Evolutionary conservation across 2,888 invertebrate genomes (phyloP).

Genomic region (Eutolmus rufibarbis): DNA sequence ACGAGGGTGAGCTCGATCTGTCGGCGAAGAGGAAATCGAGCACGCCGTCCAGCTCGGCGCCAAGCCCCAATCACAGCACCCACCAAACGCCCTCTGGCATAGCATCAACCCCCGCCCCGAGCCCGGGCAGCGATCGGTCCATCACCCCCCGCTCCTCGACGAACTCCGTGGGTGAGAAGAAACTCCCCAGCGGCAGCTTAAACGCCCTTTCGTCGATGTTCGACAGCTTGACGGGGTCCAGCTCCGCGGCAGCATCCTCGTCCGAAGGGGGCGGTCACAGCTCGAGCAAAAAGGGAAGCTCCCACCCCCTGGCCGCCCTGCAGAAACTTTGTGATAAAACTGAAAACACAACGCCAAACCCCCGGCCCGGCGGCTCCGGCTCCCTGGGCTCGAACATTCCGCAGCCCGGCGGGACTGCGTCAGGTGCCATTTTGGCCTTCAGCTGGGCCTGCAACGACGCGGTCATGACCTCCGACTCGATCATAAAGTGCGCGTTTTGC

Average conservation of each 20-base stretch:
- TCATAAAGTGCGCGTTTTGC: conserved; percentile 94
- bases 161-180: conserved; percentile 65
- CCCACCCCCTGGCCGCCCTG: conserved; percentile 92
- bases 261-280: conserved; percentile 19
- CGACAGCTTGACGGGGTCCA: conserved; percentile 77
- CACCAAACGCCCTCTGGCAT: conserved; percentile 61
- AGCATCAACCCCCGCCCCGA: conserved; percentile 63
- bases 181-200: conserved; percentile 70
- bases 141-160: conserved; percentile 76
- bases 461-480: conserved; percentile 83
- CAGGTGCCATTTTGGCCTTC: conserved; percentile 86
- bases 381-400: conserved; percentile 60
- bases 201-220: conserved; percentile 91
- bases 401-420: conserved; percentile 67
- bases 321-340: conserved; percentile 97
- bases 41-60: conserved; percentile 58
- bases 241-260: conserved; percentile 55
- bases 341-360: conserved; percentile 66
- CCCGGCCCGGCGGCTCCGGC: conserved; percentile 60
- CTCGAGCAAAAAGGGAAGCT: conserved; percentile 60
- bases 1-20: conserved; percentile 59
- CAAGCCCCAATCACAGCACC: conserved; percentile 58
- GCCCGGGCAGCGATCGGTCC: conserved; percentile 81
- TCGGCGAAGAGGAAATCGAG: conserved; percentile 42
- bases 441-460: conserved; percentile 96